phyloP scores from a whole-genome alignment of 2,113 vertebrate genomes.

The Atractosteus spatula region DNA sequence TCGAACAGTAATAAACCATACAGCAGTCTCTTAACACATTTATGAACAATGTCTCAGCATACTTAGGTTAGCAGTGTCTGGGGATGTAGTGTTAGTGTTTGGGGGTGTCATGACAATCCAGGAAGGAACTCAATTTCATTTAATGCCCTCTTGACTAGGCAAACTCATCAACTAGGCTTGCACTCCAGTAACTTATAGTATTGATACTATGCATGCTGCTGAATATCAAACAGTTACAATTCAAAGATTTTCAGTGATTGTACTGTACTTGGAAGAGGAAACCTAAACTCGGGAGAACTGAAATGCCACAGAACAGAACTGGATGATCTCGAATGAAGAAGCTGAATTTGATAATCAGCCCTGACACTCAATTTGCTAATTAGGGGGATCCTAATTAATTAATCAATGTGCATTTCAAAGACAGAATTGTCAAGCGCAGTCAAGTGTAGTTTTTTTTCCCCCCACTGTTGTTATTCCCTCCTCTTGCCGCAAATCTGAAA shows the following conservation, averaged over 20 bases:
- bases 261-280: conserved; percentile 31
- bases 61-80: too few species aligned
- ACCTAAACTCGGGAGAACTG: conserved; percentile 5
- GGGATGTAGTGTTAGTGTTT: too few species aligned
- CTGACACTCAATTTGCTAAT: conserved; percentile 73
- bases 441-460: conserved; percentile 56
- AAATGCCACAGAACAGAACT: conserved; percentile 22
- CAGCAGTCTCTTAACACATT: too few species aligned
- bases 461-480: conserved; percentile 47
- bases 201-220: too few species aligned
- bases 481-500: conserved; percentile 28
- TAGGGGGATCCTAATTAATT: conserved; percentile 67
- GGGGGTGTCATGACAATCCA: too few species aligned
- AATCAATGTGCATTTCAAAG: conserved; percentile 71
- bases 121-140: too few species aligned
- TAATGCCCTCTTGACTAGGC: too few species aligned
- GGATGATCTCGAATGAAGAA: conserved; percentile 62
- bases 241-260: not conserved
- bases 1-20: too few species aligned
- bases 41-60: too few species aligned
- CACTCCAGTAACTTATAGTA: too few species aligned
- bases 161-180: too few species aligned
- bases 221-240: too few species aligned
- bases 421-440: conserved; percentile 64
- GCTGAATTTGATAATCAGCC: conserved; percentile 65